phyloP scores from a whole-genome alignment of 2,113 vertebrate species.

The Alligator sinensis region DNA sequence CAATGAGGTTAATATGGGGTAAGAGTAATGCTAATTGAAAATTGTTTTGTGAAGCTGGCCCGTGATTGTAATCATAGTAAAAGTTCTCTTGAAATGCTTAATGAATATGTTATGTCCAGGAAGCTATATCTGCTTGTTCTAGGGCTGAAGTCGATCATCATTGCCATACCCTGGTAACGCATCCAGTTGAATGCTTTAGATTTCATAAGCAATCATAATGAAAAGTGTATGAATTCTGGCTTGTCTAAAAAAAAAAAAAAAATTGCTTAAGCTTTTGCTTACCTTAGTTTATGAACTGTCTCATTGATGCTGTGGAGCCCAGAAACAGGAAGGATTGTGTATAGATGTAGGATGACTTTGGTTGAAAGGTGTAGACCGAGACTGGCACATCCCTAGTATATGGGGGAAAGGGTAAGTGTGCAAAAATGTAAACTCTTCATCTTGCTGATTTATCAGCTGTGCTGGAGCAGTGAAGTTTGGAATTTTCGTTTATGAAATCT shows the following conservation, averaged over 20 bases:
- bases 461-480: neutral
- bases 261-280: neutral
- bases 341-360: no score
- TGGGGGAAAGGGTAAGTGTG: neutral
- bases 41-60: neutral
- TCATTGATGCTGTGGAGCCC: neutral
- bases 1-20: no score
- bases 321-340: neutral
- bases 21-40: neutral
- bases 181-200: neutral
- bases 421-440: neutral
- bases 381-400: neutral
- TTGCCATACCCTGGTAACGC: neutral
- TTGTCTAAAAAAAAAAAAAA: neutral
- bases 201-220: neutral
- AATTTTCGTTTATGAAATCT: neutral
- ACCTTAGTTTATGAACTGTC: neutral
- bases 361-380: neutral
- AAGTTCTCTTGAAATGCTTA: neutral
- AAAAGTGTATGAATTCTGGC: neutral
- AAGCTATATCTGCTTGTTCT: neutral
- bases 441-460: neutral
- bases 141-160: neutral
- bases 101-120: neutral
- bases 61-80: neutral